Percentiles rank a stretch among this genome's conserved stretches.
Conservation (phyloP, 2,888 invertebrate species). For the Drosophila acutilabella region DNA sequence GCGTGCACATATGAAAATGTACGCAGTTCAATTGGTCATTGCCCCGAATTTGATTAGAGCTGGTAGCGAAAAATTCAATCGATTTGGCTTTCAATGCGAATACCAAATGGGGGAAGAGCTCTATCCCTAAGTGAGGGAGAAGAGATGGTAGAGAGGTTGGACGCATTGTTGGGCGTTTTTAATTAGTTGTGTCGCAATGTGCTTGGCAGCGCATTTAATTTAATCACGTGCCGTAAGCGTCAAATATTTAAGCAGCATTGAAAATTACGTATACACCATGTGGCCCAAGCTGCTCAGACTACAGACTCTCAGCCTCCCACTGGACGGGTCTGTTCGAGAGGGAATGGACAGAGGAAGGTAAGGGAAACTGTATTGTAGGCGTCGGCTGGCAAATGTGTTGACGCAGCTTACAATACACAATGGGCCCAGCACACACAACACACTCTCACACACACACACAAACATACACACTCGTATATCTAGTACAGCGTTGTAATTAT, state of each 20-base stretch:
- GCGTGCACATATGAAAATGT: conserved; percentile 21
- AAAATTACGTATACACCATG: conserved; percentile 75
- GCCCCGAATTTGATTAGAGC: conserved; percentile 54
- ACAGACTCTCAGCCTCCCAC: conserved; percentile 12
- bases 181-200: conserved; percentile 73
- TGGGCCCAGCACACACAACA: conserved; percentile 56
- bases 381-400: conserved; percentile 69
- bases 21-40: conserved; percentile 50
- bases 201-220: conserved; percentile 69
- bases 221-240: conserved; percentile 76
- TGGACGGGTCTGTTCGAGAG: conserved; percentile 1
- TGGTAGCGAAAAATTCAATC: conserved; percentile 41
- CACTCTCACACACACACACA: conserved; percentile 25
- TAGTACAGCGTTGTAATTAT: conserved; percentile 68
- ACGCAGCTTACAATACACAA: conserved; percentile 78
- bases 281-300: conserved; percentile 45
- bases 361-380: conserved; percentile 30
- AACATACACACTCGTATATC: conserved; percentile 13
- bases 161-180: conserved; percentile 67
- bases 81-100: conserved; percentile 13
- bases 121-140: background rate
- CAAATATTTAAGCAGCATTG: conserved; percentile 75
- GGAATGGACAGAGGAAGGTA: background rate
- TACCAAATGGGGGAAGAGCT: background rate
- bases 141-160: background rate